phyloP scores from a whole-genome alignment of 2,797 vertebrate species.

The Neopelma chrysocephalum region DNA sequence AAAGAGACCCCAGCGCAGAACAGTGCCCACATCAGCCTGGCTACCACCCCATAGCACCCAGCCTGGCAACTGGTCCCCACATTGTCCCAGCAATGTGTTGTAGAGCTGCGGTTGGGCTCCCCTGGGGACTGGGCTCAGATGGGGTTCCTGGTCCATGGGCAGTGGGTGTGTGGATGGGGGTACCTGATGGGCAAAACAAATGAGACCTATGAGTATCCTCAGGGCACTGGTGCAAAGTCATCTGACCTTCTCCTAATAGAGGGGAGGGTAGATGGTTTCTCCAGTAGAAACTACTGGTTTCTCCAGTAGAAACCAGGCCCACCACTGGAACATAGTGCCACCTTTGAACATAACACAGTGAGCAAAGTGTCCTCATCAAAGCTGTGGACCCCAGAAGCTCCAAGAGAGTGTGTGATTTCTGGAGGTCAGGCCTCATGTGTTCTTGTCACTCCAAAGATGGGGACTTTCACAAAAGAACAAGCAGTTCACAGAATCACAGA shows the following conservation, averaged over 20 bases:
- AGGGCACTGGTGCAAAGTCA: not conserved
- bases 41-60: not conserved
- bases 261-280: no score
- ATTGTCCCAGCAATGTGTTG: not conserved
- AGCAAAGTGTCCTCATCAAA: not conserved
- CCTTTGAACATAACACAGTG: not conserved
- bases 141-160: not conserved
- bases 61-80: not conserved
- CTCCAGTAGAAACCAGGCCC: not conserved
- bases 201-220: not conserved
- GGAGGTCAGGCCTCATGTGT: not conserved
- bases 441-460: fast-evolving
- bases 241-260: not conserved
- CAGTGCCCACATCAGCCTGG: not conserved
- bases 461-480: not conserved
- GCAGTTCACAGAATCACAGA: not conserved
- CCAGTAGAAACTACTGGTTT: not conserved
- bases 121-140: not conserved
- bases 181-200: fast-evolving
- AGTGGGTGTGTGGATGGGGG: not conserved
- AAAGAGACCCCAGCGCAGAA: not conserved
- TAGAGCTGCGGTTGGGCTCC: not conserved
- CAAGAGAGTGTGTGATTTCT: not conserved
- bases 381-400: not conserved
- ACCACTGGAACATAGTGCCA: not conserved